phyloP scores from a whole-genome alignment of 2,888 invertebrate genomes.

The Maniola hyperantus region DNA sequence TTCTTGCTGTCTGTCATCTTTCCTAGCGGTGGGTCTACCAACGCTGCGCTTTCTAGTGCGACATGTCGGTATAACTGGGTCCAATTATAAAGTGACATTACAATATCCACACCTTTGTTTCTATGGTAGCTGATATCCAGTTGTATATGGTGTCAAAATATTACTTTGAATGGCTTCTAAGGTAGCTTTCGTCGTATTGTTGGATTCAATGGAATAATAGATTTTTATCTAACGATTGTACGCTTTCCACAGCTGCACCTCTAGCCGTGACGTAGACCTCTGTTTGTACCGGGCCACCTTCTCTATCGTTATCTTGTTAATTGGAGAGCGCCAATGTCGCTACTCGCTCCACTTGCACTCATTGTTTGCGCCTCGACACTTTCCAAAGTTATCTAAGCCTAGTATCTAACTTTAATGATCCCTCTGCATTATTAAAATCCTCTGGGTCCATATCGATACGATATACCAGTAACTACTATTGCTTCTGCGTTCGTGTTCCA shows the following conservation, averaged over 20 bases:
- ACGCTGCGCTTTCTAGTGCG: background rate
- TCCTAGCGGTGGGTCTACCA: no score
- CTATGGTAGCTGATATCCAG: background rate
- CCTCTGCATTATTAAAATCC: conserved; percentile 50
- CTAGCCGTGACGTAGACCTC: conserved; percentile 40
- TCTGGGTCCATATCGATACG: conserved; percentile 29
- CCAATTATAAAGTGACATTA: background rate
- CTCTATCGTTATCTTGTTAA: conserved; percentile 61
- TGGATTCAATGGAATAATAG: conserved; percentile 42
- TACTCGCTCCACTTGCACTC: conserved; percentile 55
- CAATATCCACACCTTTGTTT: background rate
- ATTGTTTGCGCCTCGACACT: conserved; percentile 73
- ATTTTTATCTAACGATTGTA: conserved; percentile 54
- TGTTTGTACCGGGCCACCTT: conserved; percentile 48
- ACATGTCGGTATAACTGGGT: background rate
- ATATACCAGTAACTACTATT: conserved; percentile 23
- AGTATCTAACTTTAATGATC: conserved; percentile 64
- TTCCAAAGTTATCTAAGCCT: conserved; percentile 68
- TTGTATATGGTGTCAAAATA: conserved; percentile 1
- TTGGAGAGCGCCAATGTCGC: conserved; percentile 60
- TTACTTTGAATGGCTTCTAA: conserved; percentile 18
- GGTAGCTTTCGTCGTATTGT: conserved; percentile 26
- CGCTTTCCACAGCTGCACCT: conserved; percentile 47
- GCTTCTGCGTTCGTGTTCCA: conserved; percentile 20
- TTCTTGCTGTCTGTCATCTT: no score